A percentile compares a stretch with the other conserved stretches of the same genome.
phyloP scores from a whole-genome alignment of 2,113 vertebrate genomes.

The Zosterops hypoxanthus region DNA sequence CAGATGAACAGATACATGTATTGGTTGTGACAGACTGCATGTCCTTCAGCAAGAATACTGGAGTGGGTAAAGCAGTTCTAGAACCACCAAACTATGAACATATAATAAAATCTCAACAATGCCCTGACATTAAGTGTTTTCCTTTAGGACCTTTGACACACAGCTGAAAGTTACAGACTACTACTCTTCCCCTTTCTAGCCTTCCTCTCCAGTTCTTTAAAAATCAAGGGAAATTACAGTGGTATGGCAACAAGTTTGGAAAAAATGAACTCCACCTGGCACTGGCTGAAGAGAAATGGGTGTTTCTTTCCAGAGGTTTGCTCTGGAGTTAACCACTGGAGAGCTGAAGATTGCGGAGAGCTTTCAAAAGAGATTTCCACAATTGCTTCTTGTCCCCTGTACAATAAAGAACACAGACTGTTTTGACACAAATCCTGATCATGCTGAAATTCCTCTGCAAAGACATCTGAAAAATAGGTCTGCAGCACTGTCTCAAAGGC shows the following conservation, averaged over 20 bases:
- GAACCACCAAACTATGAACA: neutral
- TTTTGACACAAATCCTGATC: neutral
- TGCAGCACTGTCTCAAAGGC: neutral
- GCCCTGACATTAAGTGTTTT: neutral
- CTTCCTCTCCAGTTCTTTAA: neutral
- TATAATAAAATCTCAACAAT: neutral
- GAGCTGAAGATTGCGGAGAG: constrained; percentile 85
- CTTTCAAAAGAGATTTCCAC: constrained; percentile 92
- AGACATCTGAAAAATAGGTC: neutral
- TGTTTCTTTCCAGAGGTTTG: constrained; percentile 94
- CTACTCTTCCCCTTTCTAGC: neutral
- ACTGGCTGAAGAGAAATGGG: constrained; percentile 97
- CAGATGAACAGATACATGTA: neutral
- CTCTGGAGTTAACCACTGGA: constrained; percentile 92
- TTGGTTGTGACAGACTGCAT: neutral
- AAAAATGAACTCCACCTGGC: constrained; percentile 79
- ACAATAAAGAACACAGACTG: neutral
- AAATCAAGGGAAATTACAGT: neutral
- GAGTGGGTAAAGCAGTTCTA: neutral
- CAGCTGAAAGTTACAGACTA: neutral
- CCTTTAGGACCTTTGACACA: neutral
- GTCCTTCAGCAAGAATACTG: neutral
- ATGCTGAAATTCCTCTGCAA: neutral
- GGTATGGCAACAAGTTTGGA: neutral
- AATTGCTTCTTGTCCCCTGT: constrained; percentile 90